Conservation (phyloP, 1,140 invertebrate genomes). For the Carposina sasakii region DNA sequence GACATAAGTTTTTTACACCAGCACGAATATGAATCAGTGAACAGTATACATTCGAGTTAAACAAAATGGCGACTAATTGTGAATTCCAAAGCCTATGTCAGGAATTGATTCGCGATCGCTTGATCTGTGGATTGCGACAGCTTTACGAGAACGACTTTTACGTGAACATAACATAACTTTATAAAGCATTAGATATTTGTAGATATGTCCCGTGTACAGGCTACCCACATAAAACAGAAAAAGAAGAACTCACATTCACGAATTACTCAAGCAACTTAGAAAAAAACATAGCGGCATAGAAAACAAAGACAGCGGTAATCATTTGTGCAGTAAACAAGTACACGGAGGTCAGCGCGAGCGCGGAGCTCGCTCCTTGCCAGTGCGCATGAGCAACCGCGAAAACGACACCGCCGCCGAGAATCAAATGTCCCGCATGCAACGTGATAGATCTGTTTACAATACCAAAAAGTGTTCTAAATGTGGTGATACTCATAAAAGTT, state of each 20-base stretch:
- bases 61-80: neutral
- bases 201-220: neutral
- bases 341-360: neutral
- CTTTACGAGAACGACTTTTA: neutral
- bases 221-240: neutral
- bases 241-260: neutral
- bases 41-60: constrained; percentile 2
- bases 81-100: neutral
- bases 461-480: neutral
- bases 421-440: neutral
- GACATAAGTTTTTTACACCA: too few species aligned
- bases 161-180: neutral
- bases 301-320: neutral
- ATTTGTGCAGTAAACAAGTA: neutral
- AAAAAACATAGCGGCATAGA: too few species aligned
- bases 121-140: neutral
- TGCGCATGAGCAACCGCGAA: neutral
- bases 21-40: neutral
- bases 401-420: neutral
- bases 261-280: neutral
- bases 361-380: neutral
- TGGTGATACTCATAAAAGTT: neutral
- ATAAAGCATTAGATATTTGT: neutral
- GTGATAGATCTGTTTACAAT: neutral
- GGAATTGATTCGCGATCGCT: constrained; percentile 1